Evolutionary conservation across 2,888 invertebrate species (phyloP).

Genomic region (Amphipoea lucens): DNA sequence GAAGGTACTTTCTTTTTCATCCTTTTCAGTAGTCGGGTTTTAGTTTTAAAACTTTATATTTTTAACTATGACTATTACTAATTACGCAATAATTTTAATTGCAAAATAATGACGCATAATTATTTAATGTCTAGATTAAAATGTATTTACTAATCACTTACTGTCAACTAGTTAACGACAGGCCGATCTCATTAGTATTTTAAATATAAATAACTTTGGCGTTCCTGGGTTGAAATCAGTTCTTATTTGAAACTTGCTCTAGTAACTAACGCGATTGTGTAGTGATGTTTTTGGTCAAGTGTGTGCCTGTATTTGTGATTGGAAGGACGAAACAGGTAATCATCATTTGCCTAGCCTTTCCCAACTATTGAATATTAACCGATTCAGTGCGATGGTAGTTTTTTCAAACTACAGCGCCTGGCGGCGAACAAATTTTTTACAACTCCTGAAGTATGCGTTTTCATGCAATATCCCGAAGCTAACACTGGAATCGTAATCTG

Average conservation of each 20-base stretch:
- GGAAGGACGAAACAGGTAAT: neutral
- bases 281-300: neutral
- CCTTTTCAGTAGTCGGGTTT: no score
- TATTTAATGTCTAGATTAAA: neutral
- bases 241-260: neutral
- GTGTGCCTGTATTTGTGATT: neutral
- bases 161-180: neutral
- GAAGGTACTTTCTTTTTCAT: no score
- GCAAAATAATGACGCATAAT: neutral
- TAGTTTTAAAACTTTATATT: no score
- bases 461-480: no score
- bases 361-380: no score
- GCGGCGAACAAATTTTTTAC: no score
- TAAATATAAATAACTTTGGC: neutral
- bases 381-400: no score
- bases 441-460: no score
- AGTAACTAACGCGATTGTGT: no score
- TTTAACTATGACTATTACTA: no score
- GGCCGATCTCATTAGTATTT: neutral
- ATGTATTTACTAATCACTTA: slow-evolving; percentile 1
- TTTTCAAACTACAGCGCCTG: no score
- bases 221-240: neutral
- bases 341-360: neutral
- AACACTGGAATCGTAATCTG: no score
- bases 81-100: neutral